Evolutionary conservation across 2,888 invertebrate species (phyloP).

Genomic region (Mythimna ferrago): DNA sequence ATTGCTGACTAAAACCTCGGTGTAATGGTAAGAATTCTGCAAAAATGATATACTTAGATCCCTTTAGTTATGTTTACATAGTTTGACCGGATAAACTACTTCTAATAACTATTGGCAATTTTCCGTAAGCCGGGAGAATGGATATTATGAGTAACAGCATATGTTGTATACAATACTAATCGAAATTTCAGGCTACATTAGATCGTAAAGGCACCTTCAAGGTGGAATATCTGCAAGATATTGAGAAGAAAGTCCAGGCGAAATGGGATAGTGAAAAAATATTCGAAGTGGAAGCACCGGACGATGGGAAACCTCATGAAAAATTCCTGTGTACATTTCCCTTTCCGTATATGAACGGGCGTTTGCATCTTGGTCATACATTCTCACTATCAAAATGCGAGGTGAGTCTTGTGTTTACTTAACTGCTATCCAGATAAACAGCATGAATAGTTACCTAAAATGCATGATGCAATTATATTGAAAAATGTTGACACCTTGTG

Average conservation of each 20-base stretch:
- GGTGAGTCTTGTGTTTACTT: conserved; percentile 86
- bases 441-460: background rate
- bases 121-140: conserved; percentile 27
- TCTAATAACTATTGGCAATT: background rate
- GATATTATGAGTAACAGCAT: conserved; percentile 3
- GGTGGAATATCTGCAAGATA: conserved; percentile 97
- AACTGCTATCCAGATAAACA: background rate
- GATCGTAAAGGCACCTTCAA: conserved; percentile 98
- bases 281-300: conserved; percentile 96
- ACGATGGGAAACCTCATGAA: conserved; percentile 91
- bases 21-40: conserved; percentile 49
- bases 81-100: background rate
- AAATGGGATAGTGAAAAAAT: conserved; percentile 96
- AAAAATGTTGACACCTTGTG: background rate
- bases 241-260: conserved; percentile 96
- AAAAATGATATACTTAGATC: background rate
- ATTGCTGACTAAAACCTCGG: conserved; percentile 54
- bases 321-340: conserved; percentile 99
- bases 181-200: conserved; percentile 78
- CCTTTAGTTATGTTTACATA: conserved; percentile 1
- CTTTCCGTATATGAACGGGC: conserved; percentile 99
- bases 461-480: conserved; percentile 37
- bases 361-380: conserved; percentile 99
- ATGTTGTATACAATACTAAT: conserved; percentile 21
- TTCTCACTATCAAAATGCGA: conserved; percentile 99